These are phyloP conservation scores for Iselma pallidipennis DNA, from an alignment of 2,888 invertebrate species.

Conservation along the genomic window DNA sequence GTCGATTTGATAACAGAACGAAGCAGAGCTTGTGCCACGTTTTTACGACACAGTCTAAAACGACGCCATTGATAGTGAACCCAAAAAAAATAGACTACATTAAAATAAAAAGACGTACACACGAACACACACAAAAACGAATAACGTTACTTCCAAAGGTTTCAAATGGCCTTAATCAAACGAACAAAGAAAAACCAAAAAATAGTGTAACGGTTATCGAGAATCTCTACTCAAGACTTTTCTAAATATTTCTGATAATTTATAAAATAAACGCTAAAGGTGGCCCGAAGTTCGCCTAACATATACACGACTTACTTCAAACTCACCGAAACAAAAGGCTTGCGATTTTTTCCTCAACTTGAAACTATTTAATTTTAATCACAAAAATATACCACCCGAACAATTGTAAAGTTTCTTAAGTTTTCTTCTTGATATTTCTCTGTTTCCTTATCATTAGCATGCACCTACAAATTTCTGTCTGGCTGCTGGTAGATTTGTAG, in stretches of 20 bases:
- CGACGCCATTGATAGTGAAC: slow-evolving; percentile 40
- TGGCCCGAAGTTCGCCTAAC: slow-evolving; percentile 45
- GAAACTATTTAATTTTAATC: neutral
- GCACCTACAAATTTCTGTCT: slow-evolving; percentile 46
- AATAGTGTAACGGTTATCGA: neutral
- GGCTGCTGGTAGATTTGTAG: slow-evolving; percentile 42
- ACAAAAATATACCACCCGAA: neutral
- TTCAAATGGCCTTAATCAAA: slow-evolving; percentile 46
- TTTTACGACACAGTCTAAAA: slow-evolving; percentile 70
- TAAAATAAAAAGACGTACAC: no score
- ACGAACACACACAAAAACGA: slow-evolving; percentile 21
- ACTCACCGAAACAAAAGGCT: neutral
- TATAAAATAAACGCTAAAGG: slow-evolving; percentile 37
- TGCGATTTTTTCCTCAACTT: neutral
- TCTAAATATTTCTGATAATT: slow-evolving; percentile 27
- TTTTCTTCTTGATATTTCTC: neutral
- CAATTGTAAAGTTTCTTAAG: neutral
- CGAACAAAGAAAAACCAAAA: neutral
- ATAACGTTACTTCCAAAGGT: slow-evolving; percentile 42
- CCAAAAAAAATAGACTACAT: neutral
- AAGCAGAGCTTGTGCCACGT: slow-evolving; percentile 70
- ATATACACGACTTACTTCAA: slow-evolving; percentile 11
- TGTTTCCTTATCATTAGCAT: slow-evolving; percentile 36
- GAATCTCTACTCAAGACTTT: slow-evolving; percentile 17
- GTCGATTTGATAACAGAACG: slow-evolving; percentile 62